Percentiles rank a stretch among this genome's conserved stretches.
These are phyloP conservation scores for Sisor rabdophorus DNA, from an alignment of 2,113 vertebrate genomes.

Conservation along the genomic window DNA sequence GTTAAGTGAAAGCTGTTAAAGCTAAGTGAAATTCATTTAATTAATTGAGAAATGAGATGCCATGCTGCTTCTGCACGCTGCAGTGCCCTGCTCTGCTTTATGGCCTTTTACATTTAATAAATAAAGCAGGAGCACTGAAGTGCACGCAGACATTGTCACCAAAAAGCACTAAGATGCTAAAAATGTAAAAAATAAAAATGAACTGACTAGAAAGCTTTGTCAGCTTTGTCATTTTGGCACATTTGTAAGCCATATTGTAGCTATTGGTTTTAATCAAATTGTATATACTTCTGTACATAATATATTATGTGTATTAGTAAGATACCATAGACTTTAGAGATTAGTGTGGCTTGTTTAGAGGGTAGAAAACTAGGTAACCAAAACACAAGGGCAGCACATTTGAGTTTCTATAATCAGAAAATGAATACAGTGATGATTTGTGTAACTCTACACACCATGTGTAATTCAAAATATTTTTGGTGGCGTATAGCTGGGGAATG, in stretches of 20 bases:
- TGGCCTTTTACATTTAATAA: background rate
- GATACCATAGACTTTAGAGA: too few species aligned
- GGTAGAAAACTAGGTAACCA: background rate
- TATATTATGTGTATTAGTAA: background rate
- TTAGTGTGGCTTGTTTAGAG: background rate
- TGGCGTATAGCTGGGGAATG: background rate
- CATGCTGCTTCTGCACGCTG: background rate
- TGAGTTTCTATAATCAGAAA: background rate
- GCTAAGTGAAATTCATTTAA: slow-evolving; percentile 14
- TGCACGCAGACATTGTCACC: background rate
- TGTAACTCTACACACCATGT: background rate
- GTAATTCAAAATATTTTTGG: background rate
- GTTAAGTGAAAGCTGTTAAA: background rate
- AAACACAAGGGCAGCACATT: background rate
- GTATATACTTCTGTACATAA: background rate
- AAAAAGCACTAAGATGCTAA: background rate
- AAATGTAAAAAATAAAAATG: background rate
- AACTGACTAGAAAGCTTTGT: too few species aligned
- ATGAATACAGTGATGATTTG: background rate
- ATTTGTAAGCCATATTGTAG: background rate
- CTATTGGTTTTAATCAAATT: background rate
- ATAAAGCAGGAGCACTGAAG: background rate
- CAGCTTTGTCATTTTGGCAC: background rate
- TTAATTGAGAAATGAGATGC: background rate
- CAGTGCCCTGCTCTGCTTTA: background rate